A percentile compares a stretch with the other conserved stretches of the same genome.
Evolutionary conservation across 2,797 vertebrate species (phyloP).

Genomic region (Clamator glandarius): DNA sequence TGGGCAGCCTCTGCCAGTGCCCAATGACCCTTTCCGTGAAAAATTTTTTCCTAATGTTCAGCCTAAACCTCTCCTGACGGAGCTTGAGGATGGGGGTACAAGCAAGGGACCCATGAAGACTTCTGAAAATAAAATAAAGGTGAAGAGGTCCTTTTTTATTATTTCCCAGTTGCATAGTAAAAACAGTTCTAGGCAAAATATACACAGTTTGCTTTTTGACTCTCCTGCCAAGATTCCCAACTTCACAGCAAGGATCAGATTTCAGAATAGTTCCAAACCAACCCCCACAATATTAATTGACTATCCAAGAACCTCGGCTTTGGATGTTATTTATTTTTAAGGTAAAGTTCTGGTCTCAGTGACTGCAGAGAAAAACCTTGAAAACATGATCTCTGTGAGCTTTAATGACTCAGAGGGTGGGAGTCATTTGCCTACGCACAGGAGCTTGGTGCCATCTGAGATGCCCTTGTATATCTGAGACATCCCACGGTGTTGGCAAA

Average conservation of each 20-base stretch:
- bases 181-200: conserved; percentile 47
- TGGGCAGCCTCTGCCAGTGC: no score
- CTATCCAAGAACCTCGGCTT: conserved; percentile 52
- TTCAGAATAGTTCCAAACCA: conserved; percentile 50
- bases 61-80: no score
- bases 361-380: background rate
- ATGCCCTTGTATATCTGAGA: conserved; percentile 40
- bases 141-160: background rate
- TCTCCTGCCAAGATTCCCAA: conserved; percentile 46
- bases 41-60: no score
- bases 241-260: background rate
- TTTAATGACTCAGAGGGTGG: conserved; percentile 33
- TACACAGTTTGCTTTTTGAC: conserved; percentile 20
- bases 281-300: conserved; percentile 44
- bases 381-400: background rate
- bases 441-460: conserved; percentile 56
- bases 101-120: background rate
- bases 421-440: background rate
- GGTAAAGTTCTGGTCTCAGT: conserved; percentile 14
- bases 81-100: background rate
- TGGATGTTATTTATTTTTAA: conserved; percentile 45
- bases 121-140: conserved; percentile 18
- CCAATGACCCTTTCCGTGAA: no score
- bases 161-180: conserved; percentile 1
- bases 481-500: conserved; percentile 40